A percentile compares a stretch with the other conserved stretches of the same genome.
Evolutionary conservation across 2,888 invertebrate genomes (phyloP).

Genomic region (Tortricodes alternella): DNA sequence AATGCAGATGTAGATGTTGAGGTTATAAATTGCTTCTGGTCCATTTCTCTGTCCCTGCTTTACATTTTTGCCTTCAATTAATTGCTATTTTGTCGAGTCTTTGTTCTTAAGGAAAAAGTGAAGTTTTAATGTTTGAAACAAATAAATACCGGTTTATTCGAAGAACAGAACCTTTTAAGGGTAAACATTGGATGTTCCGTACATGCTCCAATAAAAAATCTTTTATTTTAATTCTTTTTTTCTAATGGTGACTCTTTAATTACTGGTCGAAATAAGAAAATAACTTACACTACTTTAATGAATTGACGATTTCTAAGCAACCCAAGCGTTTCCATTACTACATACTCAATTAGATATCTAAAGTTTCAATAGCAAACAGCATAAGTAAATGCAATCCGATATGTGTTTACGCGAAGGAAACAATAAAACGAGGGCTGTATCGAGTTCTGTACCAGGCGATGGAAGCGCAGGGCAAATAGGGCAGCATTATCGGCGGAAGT

Average conservation of each 20-base stretch:
- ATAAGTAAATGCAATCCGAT: constrained; percentile 49
- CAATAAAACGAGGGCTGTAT: constrained; percentile 44
- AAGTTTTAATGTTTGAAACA: background rate
- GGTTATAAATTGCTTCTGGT: constrained; percentile 26
- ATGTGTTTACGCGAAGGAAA: constrained; percentile 46
- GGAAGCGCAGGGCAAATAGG: constrained; percentile 50
- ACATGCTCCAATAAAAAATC: no score
- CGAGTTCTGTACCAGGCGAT: constrained; percentile 22
- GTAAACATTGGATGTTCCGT: no score
- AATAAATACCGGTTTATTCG: background rate
- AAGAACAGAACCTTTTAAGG: no score
- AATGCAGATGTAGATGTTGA: constrained; percentile 23
- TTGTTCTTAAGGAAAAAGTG: constrained; percentile 4
- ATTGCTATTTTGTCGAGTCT: constrained; percentile 17
- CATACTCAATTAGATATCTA: constrained; percentile 2
- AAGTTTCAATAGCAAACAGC: constrained; percentile 31
- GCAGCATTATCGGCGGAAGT: constrained; percentile 65
- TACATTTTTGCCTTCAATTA: constrained; percentile 24
- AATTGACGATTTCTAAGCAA: background rate
- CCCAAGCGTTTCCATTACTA: background rate
- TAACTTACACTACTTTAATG: no score
- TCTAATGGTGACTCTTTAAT: no score
- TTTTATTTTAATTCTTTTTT: no score
- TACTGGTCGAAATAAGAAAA: no score
- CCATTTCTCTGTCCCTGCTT: constrained; percentile 22